Evolutionary conservation across 1,140 invertebrate species (phyloP).

Genomic region (Pseudomyrmex gracilis): DNA sequence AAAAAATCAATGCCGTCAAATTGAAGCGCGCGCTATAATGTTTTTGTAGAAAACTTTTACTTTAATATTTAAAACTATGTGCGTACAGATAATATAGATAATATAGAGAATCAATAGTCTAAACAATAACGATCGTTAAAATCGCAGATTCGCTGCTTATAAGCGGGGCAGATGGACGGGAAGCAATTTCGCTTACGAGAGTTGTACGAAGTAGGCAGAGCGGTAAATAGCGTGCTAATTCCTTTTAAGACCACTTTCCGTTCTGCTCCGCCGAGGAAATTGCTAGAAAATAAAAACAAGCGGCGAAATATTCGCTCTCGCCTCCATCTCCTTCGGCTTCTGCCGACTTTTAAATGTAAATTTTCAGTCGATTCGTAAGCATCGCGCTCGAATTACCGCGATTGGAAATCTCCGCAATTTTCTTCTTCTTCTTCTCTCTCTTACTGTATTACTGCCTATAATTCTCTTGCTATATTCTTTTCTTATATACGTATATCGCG

Average conservation of each 20-base stretch:
- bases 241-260: slow-evolving; percentile 81
- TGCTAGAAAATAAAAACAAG: slow-evolving; percentile 82
- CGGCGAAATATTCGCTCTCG: slow-evolving; percentile 60
- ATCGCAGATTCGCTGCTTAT: slow-evolving; percentile 5
- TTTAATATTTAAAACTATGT: neutral
- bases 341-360: slow-evolving; percentile 80
- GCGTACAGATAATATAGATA: neutral
- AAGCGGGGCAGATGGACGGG: neutral
- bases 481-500: neutral
- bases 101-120: neutral
- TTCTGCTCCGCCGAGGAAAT: slow-evolving; percentile 79
- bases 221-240: slow-evolving; percentile 81
- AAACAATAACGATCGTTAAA: neutral
- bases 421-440: slow-evolving; percentile 4
- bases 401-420: slow-evolving; percentile 12
- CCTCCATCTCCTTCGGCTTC: slow-evolving; percentile 64
- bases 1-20: slow-evolving; percentile 11
- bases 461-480: too few relatives aligned
- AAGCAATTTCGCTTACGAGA: slow-evolving; percentile 54
- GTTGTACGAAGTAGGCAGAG: slow-evolving; percentile 67
- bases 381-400: slow-evolving; percentile 63
- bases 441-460: too few relatives aligned
- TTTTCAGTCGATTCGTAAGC: slow-evolving; percentile 74
- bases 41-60: neutral
- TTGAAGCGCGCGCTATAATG: too few relatives aligned